phyloP scores from a whole-genome alignment of 2,888 invertebrate genomes.

The Acleris cristana region DNA sequence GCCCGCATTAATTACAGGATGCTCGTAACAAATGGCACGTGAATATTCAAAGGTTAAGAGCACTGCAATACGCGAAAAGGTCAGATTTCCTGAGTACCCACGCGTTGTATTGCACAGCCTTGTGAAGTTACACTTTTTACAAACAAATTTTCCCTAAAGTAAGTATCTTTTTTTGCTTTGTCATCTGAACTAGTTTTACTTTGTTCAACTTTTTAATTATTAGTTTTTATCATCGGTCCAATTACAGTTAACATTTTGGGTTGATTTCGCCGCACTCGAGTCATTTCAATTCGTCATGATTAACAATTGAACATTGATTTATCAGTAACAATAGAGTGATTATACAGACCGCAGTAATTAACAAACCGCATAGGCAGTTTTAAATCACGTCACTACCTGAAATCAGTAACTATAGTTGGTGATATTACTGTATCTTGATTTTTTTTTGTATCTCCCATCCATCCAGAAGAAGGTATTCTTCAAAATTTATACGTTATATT shows the following conservation, averaged over 20 bases:
- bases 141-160: background rate
- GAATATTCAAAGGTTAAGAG: slow-evolving; percentile 46
- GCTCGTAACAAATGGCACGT: slow-evolving; percentile 65
- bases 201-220: background rate
- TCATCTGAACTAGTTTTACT: no score
- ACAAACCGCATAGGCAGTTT: slow-evolving; percentile 31
- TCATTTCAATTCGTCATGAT: slow-evolving; percentile 27
- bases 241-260: background rate
- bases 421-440: background rate
- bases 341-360: slow-evolving; percentile 35
- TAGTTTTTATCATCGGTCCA: background rate
- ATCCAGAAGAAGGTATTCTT: background rate
- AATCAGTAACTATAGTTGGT: slow-evolving; percentile 1
- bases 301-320: slow-evolving; percentile 30
- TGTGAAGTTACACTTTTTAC: background rate
- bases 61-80: slow-evolving; percentile 18
- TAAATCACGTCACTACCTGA: slow-evolving; percentile 24
- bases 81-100: slow-evolving; percentile 20
- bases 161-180: no score
- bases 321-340: slow-evolving; percentile 36
- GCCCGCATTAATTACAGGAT: slow-evolving; percentile 77
- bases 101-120: background rate
- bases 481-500: background rate
- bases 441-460: no score
- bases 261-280: slow-evolving; percentile 6